Evolutionary conservation across 2,888 invertebrate species (phyloP).

Genomic region (Athalia rosae): DNA sequence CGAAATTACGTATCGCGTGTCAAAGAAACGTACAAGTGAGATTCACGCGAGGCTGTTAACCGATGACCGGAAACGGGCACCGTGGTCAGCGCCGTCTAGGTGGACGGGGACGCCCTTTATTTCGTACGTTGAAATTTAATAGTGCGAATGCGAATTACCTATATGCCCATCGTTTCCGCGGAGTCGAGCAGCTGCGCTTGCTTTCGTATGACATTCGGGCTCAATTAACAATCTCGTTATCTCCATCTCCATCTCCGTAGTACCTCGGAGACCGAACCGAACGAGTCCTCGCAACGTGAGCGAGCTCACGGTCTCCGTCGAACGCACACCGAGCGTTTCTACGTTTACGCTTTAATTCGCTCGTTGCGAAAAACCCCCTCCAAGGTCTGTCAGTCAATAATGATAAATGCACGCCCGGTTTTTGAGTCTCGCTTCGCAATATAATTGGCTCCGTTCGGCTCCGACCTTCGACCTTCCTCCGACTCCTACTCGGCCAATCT

Average conservation of each 20-base stretch:
- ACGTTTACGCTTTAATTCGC: neutral
- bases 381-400: conserved; percentile 35
- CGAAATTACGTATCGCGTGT: conserved; percentile 15
- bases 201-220: conserved; percentile 59
- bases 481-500: neutral
- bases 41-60: conserved; percentile 11
- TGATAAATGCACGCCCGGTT: conserved; percentile 27
- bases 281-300: neutral
- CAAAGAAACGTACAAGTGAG: neutral
- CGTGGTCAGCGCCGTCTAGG: neutral
- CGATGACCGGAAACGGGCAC: neutral
- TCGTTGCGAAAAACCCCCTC: conserved; percentile 1
- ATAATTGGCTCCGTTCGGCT: conserved; percentile 14
- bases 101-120: neutral
- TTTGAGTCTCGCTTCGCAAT: neutral
- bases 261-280: neutral
- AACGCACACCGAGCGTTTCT: neutral
- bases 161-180: conserved; percentile 41
- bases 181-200: conserved; percentile 51
- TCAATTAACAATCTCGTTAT: conserved; percentile 66
- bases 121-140: conserved; percentile 16
- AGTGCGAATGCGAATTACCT: neutral
- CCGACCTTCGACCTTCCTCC: conserved; percentile 5
- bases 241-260: conserved; percentile 58
- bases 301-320: neutral